A percentile compares a stretch with the other conserved stretches of the same genome.
phyloP scores from a whole-genome alignment of 1,140 invertebrate genomes.

The Odontomachus brunneus region DNA sequence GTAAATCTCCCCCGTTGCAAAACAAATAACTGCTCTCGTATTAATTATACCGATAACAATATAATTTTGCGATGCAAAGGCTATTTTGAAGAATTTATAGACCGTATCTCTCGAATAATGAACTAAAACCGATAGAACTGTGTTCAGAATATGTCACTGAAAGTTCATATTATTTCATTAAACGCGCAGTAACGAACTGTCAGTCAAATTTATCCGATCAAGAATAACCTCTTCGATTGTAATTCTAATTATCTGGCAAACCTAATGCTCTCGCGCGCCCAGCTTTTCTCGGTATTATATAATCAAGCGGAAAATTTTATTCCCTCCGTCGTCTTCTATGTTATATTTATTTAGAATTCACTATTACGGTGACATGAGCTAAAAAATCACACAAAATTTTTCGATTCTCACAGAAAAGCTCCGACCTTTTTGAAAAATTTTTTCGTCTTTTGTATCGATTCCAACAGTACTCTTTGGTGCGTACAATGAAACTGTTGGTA shows the following conservation, averaged over 20 bases:
- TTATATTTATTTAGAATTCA: slow-evolving; percentile 11
- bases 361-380: not conserved
- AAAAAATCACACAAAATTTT: no score
- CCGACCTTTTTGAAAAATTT: no score
- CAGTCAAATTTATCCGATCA: slow-evolving; percentile 54
- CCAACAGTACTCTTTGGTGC: not conserved
- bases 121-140: slow-evolving; percentile 40
- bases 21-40: slow-evolving; percentile 26
- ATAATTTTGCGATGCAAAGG: slow-evolving; percentile 31
- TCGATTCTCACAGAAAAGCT: not conserved
- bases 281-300: not conserved
- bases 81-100: slow-evolving; percentile 47
- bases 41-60: slow-evolving; percentile 21
- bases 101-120: slow-evolving; percentile 14
- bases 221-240: slow-evolving; percentile 55
- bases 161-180: slow-evolving; percentile 51
- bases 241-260: slow-evolving; percentile 52
- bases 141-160: slow-evolving; percentile 34
- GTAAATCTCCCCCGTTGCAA: not conserved
- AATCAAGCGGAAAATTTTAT: slow-evolving; percentile 35
- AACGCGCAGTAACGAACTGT: slow-evolving; percentile 29
- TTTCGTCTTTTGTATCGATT: not conserved
- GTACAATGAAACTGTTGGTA: not conserved
- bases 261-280: slow-evolving; percentile 7
- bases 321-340: slow-evolving; percentile 11